Evolutionary conservation across 2,888 invertebrate genomes (phyloP), one percentile per base, ranked within the genome.

Genomic region (Byasa hedistus): DNA sequence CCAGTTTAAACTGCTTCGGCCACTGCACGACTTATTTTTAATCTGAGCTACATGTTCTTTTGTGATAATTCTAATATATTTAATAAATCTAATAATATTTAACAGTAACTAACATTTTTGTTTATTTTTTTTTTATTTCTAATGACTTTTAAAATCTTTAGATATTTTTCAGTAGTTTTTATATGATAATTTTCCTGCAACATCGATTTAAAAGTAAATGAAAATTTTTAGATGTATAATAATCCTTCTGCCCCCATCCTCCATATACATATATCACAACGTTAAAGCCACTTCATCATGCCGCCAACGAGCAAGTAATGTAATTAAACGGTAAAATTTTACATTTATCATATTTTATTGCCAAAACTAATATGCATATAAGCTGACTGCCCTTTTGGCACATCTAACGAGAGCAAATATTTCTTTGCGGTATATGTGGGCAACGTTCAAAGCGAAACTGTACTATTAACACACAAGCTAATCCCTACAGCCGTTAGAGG

Each of bases 361-460:
- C 63, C 48, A 59, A 55, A 66, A 62, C 55, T 48, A 66, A 62
- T 66, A 58, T 44, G 62, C 58, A 60, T 48, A 56, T 63, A 48
- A 19, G 57, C 44, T 36, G 39, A 22, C 59, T 54, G 59, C 62
- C 62, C 66, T 66, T 66, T 67, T 67, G 64, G 67, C 67, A 67
- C 52, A 48, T 52, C 64, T 57, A 27, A 60, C 60, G 56, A 36
- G 48, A 56, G 58, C 32, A 61, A 39, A 67, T 67, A 67, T 67
- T 67, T 67, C 67, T 64, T 64, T 60, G 59, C 51, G 32, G 60
- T 19, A 67, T 63, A 56, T 55, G 32, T 55, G 51, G 52, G 27
- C 67, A 39, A 51, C 56, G 67, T 67, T 67, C 67, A 67, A 67
- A 67, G 67, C 57, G 60, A 57, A 56, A 64, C 64, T 67, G 23